Evolutionary conservation across 2,113 vertebrate species (phyloP), one percentile per base, ranked within the genome.

Genomic region (Lepidothrix coronata): DNA sequence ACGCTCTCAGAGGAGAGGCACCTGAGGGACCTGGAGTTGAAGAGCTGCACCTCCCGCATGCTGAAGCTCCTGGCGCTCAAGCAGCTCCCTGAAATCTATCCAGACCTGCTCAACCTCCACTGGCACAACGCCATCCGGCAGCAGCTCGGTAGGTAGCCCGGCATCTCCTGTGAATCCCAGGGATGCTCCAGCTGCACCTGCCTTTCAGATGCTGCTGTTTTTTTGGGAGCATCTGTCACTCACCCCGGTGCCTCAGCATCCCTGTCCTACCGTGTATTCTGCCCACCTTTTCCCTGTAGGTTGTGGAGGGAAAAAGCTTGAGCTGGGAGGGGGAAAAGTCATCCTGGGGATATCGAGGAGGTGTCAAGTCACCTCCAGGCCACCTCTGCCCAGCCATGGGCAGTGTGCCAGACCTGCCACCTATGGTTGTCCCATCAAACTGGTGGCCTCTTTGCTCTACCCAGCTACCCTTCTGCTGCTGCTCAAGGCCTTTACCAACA

Each of bases 1-100:
- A 99, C 99, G 0, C 98, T 99, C 9, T 99, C 99, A 0, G 99
- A 99, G 95, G 99, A 99, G 97, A 99, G 98, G 78, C 98, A 98
- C 21, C 96, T 99, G 72, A 98, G 98, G 88, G 99, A 99, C 37
- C 96, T 98, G 2, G 98, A 99, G 62, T 98, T 98, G 30, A 98
- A 98, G 11, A 97, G 98, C 87, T 99, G 98, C 65, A 98, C 99
- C 7, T 99, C 98, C 0, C 99, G 98, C 88, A 98, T 99, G 96
- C 96, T 99, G 95, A 99, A 99, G 91, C 97, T 99, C 68, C 98
- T 99, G 95, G 99, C 99, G 0, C 98, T 99, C 96, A 99, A 99
- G 93, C 98, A 99, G 91, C 98, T 99, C 88, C 99, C 99, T 0
- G 97, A 98, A 67, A 98, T 98, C 93, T 98, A 98, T 88, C 98